These are phyloP conservation scores for Sinocyclocheilus grahami DNA, from an alignment of 2,113 vertebrate species.

Conservation along the genomic window DNA sequence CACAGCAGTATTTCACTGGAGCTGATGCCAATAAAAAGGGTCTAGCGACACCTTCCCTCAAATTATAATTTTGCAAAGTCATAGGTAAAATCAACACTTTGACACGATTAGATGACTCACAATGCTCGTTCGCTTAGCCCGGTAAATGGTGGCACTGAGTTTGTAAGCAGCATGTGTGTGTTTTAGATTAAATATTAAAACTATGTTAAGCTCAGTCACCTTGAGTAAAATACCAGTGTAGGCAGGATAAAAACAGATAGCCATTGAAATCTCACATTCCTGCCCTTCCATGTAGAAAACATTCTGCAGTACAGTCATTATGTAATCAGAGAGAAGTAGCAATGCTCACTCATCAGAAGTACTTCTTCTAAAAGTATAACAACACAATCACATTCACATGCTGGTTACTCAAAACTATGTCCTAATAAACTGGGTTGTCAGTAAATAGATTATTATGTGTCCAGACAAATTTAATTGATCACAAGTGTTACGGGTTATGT, in stretches of 20 bases:
- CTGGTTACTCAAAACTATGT: background rate
- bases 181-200: conserved; percentile 69
- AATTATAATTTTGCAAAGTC: background rate
- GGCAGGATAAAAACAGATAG: conserved; percentile 15
- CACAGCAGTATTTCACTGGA: background rate
- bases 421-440: background rate
- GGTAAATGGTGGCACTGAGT: conserved; percentile 30
- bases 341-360: conserved; percentile 33
- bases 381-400: background rate
- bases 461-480: background rate
- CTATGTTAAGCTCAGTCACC: conserved; percentile 63
- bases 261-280: conserved; percentile 21
- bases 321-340: conserved; percentile 38
- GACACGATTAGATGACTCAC: background rate
- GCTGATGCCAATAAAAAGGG: background rate
- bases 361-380: conserved; percentile 15
- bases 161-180: conserved; percentile 51
- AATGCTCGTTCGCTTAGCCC: conserved; percentile 28
- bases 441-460: background rate
- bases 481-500: no score
- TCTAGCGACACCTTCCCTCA: background rate
- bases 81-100: conserved; percentile 13
- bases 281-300: conserved; percentile 11
- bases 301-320: background rate
- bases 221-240: conserved; percentile 52